These are phyloP conservation scores for Chymomyza fuscimana DNA, from an alignment of 2,888 invertebrate species.

Conservation along the genomic window DNA sequence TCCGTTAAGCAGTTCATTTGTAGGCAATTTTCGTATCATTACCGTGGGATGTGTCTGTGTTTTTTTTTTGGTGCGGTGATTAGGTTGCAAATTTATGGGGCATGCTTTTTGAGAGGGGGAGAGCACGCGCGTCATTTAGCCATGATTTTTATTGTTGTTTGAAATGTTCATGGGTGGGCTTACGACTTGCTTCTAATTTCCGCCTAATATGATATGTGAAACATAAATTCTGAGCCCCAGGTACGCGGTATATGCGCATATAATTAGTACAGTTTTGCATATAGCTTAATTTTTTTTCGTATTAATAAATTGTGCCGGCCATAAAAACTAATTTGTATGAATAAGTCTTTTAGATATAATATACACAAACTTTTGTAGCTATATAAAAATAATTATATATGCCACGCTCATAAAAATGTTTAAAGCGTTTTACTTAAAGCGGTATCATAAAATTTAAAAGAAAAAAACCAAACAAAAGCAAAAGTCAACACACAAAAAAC, in stretches of 20 bases:
- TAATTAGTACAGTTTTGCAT: not conserved
- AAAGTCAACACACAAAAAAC: conserved; percentile 7
- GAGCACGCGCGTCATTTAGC: conserved; percentile 17
- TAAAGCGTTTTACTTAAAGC: conserved; percentile 25
- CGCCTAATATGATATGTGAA: conserved; percentile 32
- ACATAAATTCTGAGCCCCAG: conserved; percentile 29
- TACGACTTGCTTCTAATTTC: conserved; percentile 14
- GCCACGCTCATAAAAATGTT: conserved; percentile 51
- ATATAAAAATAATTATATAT: conserved; percentile 68
- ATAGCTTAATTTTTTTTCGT: not conserved
- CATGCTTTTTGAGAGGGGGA: conserved; percentile 27
- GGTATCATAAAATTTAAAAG: conserved; percentile 44
- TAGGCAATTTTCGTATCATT: conserved; percentile 72
- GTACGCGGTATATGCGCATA: not conserved
- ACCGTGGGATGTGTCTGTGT: conserved; percentile 34
- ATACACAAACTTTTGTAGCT: conserved; percentile 5
- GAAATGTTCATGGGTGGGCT: conserved; percentile 14
- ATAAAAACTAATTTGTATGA: conserved; percentile 48
- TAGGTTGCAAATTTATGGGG: conserved; percentile 63
- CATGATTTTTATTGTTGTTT: conserved; percentile 64
- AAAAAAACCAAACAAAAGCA: conserved; percentile 38
- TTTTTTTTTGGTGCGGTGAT: conserved; percentile 35
- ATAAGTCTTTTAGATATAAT: conserved; percentile 18
- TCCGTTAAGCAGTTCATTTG: conserved; percentile 74
- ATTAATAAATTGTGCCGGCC: not conserved